These are phyloP conservation scores for Lateolabrax maculatus DNA, from an alignment of 2,797 vertebrate genomes.

Conservation along the genomic window DNA sequence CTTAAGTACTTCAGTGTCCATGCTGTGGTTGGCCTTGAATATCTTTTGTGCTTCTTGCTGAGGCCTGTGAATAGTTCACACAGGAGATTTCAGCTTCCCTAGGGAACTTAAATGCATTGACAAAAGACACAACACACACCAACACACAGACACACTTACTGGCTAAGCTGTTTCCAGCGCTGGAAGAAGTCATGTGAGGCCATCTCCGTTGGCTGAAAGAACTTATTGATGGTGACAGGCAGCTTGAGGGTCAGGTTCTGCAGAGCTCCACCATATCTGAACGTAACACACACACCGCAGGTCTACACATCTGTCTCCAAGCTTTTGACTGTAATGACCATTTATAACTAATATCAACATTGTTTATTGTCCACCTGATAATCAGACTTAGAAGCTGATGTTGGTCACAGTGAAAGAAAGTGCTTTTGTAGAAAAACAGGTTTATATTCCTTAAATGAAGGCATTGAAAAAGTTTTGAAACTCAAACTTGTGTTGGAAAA, in stretches of 20 bases:
- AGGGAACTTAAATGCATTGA: neutral
- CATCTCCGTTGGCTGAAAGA: slow-evolving; percentile 96
- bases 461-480: neutral
- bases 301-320: neutral
- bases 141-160: slow-evolving; percentile 80
- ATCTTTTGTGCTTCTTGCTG: slow-evolving; percentile 96
- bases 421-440: neutral
- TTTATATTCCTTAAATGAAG: neutral
- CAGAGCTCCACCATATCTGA: slow-evolving; percentile 91
- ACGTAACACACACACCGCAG: neutral
- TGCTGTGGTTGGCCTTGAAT: slow-evolving; percentile 92
- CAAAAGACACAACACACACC: slow-evolving; percentile 36
- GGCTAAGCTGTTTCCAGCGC: slow-evolving; percentile 96
- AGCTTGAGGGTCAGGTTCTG: slow-evolving; percentile 93
- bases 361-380: too few relatives aligned
- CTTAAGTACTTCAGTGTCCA: slow-evolving; percentile 94
- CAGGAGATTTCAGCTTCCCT: neutral
- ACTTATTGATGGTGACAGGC: slow-evolving; percentile 95
- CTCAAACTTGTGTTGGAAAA: neutral
- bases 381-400: too few relatives aligned
- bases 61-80: slow-evolving; percentile 81
- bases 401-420: neutral
- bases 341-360: too few relatives aligned
- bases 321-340: neutral
- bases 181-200: slow-evolving; percentile 94